These are phyloP conservation scores for Tenualosa thibaudeaui DNA, from an alignment of 2,797 vertebrate species.

Conservation along the genomic window DNA sequence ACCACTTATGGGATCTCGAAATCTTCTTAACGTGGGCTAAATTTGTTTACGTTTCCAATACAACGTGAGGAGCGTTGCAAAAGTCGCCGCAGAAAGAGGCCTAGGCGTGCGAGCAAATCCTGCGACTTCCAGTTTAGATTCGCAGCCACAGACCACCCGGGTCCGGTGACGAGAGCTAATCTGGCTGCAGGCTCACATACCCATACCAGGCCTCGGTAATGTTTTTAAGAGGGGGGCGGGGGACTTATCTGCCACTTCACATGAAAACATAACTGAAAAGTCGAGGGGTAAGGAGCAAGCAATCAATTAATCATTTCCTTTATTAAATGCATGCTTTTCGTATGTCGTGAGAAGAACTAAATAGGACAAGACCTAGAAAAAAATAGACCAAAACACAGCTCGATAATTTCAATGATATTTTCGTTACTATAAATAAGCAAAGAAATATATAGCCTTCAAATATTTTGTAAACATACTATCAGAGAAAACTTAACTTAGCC, in stretches of 20 bases:
- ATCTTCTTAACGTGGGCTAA: constrained; percentile 56
- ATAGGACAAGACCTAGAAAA: background rate
- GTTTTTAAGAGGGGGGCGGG: constrained; percentile 49
- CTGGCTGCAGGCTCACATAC: constrained; percentile 63
- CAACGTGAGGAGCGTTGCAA: constrained; percentile 47
- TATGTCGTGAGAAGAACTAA: background rate
- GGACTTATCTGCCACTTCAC: constrained; percentile 21
- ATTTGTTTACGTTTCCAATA: constrained; percentile 70
- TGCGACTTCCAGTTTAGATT: constrained; percentile 70
- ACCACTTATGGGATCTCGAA: constrained; percentile 43
- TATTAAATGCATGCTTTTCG: background rate
- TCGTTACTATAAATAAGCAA: background rate
- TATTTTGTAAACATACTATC: background rate
- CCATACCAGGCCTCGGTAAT: constrained; percentile 61
- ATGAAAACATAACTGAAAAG: constrained; percentile 18
- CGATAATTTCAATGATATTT: background rate
- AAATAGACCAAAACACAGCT: constrained; percentile 9
- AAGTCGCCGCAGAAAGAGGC: constrained; percentile 59
- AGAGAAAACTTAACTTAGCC: background rate
- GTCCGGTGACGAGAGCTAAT: constrained; percentile 68
- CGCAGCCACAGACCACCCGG: constrained; percentile 65
- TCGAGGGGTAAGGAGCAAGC: background rate
- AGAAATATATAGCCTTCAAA: background rate
- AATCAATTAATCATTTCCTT: background rate
- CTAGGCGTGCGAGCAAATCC: constrained; percentile 63